phyloP scores from a whole-genome alignment of 2,113 vertebrate species.

The Phodopus roborovskii region DNA sequence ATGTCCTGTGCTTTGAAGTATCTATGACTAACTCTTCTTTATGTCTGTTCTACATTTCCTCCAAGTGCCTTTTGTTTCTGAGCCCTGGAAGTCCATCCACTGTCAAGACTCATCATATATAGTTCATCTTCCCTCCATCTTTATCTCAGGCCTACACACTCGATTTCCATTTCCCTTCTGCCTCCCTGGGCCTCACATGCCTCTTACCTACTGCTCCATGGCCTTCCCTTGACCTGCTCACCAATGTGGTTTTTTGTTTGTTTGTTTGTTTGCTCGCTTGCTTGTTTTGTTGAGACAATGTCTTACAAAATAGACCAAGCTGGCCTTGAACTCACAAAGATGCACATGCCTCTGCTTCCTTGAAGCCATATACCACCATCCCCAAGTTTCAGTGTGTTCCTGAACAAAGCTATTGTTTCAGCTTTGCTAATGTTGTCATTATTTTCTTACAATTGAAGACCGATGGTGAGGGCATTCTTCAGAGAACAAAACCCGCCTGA shows the following conservation, averaged over 20 bases:
- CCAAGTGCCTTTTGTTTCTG: fast-evolving
- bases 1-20: background rate
- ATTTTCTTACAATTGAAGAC: background rate
- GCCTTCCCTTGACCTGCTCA: background rate
- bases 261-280: background rate
- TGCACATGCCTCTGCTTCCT: background rate
- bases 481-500: background rate
- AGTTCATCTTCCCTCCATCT: background rate
- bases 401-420: background rate
- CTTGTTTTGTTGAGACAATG: background rate
- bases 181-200: background rate
- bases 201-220: background rate
- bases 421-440: background rate
- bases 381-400: fast-evolving
- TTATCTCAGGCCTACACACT: background rate
- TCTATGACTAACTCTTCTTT: background rate
- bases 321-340: background rate
- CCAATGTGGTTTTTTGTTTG: background rate
- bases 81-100: background rate
- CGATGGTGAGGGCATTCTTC: background rate
- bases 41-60: background rate
- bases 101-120: background rate
- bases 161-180: background rate
- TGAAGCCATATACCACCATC: background rate
- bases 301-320: background rate